phyloP scores from a whole-genome alignment of 2,113 vertebrate genomes.

The Melanerpes aurifrons region DNA sequence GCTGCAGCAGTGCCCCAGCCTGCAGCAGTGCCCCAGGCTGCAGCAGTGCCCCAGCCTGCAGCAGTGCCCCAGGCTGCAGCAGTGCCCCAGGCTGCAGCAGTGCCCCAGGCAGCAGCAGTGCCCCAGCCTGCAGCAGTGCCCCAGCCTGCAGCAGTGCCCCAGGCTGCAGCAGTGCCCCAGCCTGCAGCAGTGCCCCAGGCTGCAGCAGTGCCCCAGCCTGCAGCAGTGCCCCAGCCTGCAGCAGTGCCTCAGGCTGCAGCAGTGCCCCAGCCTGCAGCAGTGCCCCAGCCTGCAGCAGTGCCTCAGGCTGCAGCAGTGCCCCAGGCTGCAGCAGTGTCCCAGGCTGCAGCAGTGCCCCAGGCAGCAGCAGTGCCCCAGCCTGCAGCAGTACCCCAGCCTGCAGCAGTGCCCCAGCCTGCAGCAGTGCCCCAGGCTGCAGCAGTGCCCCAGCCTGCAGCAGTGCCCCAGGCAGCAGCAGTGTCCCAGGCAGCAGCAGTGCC shows the following conservation, averaged over 20 bases:
- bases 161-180: not conserved
- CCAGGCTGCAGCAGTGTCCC: rapidly evolving
- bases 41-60: too few relatives aligned
- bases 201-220: rapidly evolving
- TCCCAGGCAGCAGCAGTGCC: not conserved
- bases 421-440: not conserved
- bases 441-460: rapidly evolving
- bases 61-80: too few relatives aligned
- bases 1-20: too few relatives aligned
- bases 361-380: rapidly evolving
- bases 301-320: not conserved
- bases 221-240: not conserved
- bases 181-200: not conserved
- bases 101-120: too few relatives aligned
- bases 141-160: rapidly evolving
- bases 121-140: not conserved
- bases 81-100: too few relatives aligned
- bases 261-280: rapidly evolving
- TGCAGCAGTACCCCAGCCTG: too few relatives aligned
- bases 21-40: too few relatives aligned
- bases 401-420: not conserved
- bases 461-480: not conserved
- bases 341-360: not conserved
- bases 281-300: not conserved
- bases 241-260: not conserved